Evolutionary conservation across 2,113 vertebrate species (phyloP), one percentile per base, ranked within the genome.

Genomic region (Nicator chloris): DNA sequence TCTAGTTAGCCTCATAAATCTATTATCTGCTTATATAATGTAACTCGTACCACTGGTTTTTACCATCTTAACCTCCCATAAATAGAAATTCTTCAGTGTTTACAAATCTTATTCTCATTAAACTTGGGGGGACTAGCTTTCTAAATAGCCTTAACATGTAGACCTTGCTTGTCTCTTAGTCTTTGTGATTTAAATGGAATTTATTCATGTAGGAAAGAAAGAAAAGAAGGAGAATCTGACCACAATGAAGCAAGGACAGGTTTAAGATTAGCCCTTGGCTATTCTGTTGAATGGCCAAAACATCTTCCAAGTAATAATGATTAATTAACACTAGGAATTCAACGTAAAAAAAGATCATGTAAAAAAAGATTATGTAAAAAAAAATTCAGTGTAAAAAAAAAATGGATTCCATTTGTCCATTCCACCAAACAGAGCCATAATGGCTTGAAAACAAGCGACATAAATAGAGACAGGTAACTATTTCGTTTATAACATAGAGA

Each of bases 311-410:
- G 44, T 78, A 90, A 75, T 92, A 88, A 75, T 71, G 88, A 91
- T 88, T 92, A 66, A 94, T 91, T 94, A 95, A 92, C 21, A 17
- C 13, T 51, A n/a, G 30, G 57, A 90, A 88, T 77, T 92, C 45
- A 57, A 14, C 69, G 61, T 40, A 3, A 21, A 33, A 24, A 54
- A 76, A 56, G 64, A 40, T 40, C n/a, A n/a, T n/a, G 61, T 40
- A 3, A 21, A 33, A 24, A 54, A 76, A 56, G 64, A 40, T 40
- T n/a, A n/a, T n/a, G n/a, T n/a, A n/a, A n/a, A n/a, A n/a, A n/a
- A n/a, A n/a, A n/a, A n/a, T n/a, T n/a, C n/a, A n/a, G n/a, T n/a
- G n/a, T n/a, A n/a, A n/a, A 80, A 92, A 88, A 57, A 11, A 53
- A 80, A 75, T 87, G 72, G 44, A 60, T 92, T 94, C 59, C 33